These are phyloP conservation scores for Campoplex nolae DNA, from an alignment of 2,888 invertebrate species.

Conservation along the genomic window DNA sequence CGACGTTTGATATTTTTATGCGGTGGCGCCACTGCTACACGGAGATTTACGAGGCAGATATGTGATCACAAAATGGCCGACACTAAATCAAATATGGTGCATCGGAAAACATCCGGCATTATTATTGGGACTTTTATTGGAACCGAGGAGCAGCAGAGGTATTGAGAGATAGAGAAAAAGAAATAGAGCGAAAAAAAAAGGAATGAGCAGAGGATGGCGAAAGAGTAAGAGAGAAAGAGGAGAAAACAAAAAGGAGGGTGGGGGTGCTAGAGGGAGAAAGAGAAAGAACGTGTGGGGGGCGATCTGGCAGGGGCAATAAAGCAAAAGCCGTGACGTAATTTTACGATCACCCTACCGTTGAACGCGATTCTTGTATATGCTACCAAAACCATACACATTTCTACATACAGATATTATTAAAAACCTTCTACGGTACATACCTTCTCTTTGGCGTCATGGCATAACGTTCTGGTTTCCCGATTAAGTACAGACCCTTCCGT, in stretches of 20 bases:
- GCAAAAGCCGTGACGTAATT: conserved; percentile 80
- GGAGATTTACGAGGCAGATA: conserved; percentile 85
- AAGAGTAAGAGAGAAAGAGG: conserved; percentile 13
- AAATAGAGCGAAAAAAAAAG: conserved; percentile 51
- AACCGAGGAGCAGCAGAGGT: conserved; percentile 66
- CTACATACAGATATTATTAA: conserved; percentile 18
- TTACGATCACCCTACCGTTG: conserved; percentile 71
- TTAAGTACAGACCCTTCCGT: conserved; percentile 59
- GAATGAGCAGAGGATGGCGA: conserved; percentile 45
- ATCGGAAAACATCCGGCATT: conserved; percentile 85
- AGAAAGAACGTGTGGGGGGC: conserved; percentile 47
- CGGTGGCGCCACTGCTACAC: conserved; percentile 79
- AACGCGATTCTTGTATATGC: conserved; percentile 45
- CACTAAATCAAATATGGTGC: conserved; percentile 84
- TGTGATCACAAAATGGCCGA: conserved; percentile 85
- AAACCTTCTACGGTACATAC: conserved; percentile 42
- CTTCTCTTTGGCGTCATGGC: conserved; percentile 41
- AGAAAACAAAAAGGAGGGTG: conserved; percentile 44
- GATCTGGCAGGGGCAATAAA: conserved; percentile 76
- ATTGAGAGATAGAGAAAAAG: conserved; percentile 63
- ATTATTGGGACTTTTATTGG: conserved; percentile 85
- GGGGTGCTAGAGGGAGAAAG: conserved; percentile 56
- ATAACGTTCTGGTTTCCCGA: conserved; percentile 39
- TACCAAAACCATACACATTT: conserved; percentile 10
- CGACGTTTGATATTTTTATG: conserved; percentile 85